phyloP scores from a whole-genome alignment of 2,888 invertebrate genomes.

The Epicampocera succincta region DNA sequence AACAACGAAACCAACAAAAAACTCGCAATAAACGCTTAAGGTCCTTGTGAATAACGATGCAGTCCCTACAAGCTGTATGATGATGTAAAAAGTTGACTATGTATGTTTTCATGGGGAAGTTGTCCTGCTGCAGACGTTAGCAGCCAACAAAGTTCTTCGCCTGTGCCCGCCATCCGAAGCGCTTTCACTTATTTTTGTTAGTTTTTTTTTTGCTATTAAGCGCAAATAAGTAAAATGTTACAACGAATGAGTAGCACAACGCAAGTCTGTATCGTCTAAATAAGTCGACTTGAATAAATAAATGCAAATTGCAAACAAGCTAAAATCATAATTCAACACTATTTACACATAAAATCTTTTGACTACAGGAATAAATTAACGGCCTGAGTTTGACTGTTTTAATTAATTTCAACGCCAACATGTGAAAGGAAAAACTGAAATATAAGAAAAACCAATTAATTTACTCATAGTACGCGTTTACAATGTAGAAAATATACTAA shows the following conservation, averaged over 20 bases:
- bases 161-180: neutral
- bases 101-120: neutral
- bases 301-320: conserved; percentile 24
- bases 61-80: neutral
- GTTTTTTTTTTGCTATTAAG: conserved; percentile 44
- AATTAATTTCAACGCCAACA: conserved; percentile 25
- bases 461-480: too few species aligned
- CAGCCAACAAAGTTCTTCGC: conserved; percentile 1
- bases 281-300: neutral
- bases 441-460: neutral
- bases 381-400: neutral
- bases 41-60: conserved; percentile 24
- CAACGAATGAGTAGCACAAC: neutral
- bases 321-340: conserved; percentile 8
- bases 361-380: conserved; percentile 15
- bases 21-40: conserved; percentile 39
- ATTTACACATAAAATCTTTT: conserved; percentile 1
- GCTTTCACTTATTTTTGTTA: neutral
- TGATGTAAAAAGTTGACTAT: neutral
- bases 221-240: conserved; percentile 35
- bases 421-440: neutral
- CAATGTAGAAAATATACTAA: too few species aligned
- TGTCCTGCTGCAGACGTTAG: too few species aligned
- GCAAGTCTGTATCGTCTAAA: conserved; percentile 13
- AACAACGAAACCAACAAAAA: conserved; percentile 31